These are phyloP conservation scores for Phocides pigmalion DNA, from an alignment of 1,140 invertebrate species.

Conservation along the genomic window DNA sequence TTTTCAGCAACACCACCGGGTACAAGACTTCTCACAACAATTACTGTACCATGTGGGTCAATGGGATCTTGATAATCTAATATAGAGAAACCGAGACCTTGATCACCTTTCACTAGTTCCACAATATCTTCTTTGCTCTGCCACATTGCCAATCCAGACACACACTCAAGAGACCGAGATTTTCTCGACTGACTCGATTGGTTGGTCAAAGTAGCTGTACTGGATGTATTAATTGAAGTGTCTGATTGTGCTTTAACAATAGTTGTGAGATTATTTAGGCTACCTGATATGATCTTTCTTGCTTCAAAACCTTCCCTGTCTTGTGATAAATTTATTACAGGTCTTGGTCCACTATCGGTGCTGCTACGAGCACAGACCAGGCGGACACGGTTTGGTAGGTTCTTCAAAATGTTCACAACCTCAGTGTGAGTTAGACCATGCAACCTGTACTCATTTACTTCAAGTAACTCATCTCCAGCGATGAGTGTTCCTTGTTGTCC, in stretches of 20 bases:
- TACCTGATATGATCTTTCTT: constrained; percentile 90
- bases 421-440: constrained; percentile 94
- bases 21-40: constrained; percentile 96
- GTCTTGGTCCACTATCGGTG: constrained; percentile 84
- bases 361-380: constrained; percentile 90
- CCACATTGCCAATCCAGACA: constrained; percentile 97
- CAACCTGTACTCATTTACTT: constrained; percentile 95
- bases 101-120: constrained; percentile 93
- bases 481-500: constrained; percentile 90
- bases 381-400: constrained; percentile 92
- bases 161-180: constrained; percentile 95
- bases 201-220: constrained; percentile 87
- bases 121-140: constrained; percentile 94
- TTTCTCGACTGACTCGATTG: constrained; percentile 89
- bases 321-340: constrained; percentile 90
- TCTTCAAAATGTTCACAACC: constrained; percentile 95
- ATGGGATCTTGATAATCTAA: constrained; percentile 97
- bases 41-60: constrained; percentile 94
- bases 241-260: constrained; percentile 95
- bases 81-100: constrained; percentile 97
- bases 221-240: constrained; percentile 91
- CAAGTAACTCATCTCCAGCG: constrained; percentile 94
- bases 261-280: constrained; percentile 88
- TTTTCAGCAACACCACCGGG: constrained; percentile 95
- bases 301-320: constrained; percentile 91